These are phyloP conservation scores for Candidula unifasciata DNA, from an alignment of 2,888 invertebrate genomes.

Conservation along the genomic window DNA sequence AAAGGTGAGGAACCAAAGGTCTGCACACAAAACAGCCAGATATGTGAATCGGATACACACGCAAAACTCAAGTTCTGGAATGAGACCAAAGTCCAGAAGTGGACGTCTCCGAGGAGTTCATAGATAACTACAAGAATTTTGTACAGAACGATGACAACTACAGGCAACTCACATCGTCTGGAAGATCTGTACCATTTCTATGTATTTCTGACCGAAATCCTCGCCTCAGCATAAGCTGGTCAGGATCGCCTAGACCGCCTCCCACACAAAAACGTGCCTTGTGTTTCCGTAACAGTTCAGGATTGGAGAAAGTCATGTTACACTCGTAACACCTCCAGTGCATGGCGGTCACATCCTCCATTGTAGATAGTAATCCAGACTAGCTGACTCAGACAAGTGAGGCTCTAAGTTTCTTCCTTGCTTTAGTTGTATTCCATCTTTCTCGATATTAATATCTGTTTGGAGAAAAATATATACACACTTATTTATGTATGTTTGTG, in stretches of 20 bases:
- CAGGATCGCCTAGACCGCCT: conserved; percentile 64
- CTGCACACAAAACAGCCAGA: no score
- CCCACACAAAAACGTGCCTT: conserved; percentile 73
- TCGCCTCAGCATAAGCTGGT: conserved; percentile 62
- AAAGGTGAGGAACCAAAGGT: no score
- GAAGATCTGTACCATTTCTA: conserved; percentile 55
- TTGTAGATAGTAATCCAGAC: not conserved
- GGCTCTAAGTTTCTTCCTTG: not conserved
- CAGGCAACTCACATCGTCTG: conserved; percentile 60
- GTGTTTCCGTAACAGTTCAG: conserved; percentile 67
- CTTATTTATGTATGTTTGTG: not conserved
- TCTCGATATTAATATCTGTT: not conserved
- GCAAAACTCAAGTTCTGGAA: not conserved
- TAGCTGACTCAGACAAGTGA: not conserved
- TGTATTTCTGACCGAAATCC: conserved; percentile 58
- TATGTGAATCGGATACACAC: not conserved
- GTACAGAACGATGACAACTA: not conserved
- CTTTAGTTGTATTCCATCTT: not conserved
- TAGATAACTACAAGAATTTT: not conserved
- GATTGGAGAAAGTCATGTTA: conserved; percentile 70
- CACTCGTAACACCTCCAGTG: conserved; percentile 69
- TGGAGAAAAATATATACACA: not conserved
- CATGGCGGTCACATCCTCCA: conserved; percentile 49
- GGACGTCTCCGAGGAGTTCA: no score
- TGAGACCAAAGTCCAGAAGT: no score